Percentiles rank a stretch among this genome's conserved stretches.
Conservation (phyloP, 1,140 invertebrate genomes). For the Phymorhynchus buccinoides region DNA sequence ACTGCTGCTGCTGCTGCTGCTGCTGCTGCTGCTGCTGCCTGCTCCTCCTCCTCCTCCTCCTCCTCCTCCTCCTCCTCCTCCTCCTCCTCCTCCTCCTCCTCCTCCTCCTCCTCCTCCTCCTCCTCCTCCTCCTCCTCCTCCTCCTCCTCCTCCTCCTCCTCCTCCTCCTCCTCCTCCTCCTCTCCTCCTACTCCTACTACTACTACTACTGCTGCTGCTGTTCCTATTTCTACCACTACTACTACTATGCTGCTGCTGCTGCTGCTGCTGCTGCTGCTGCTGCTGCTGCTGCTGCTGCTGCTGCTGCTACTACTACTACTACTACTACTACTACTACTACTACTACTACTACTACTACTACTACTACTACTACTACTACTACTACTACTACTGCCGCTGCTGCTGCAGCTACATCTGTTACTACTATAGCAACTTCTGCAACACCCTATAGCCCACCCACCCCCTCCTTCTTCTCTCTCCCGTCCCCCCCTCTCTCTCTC, state of each 20-base stretch:
- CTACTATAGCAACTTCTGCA: too few species aligned
- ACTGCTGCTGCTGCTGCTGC: neutral
- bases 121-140: neutral
- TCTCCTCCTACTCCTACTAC: too few species aligned
- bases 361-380: too few species aligned
- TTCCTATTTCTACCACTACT: too few species aligned
- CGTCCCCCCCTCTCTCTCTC: neutral
- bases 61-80: neutral
- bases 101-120: neutral
- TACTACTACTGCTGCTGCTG: too few species aligned
- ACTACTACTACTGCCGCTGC: too few species aligned
- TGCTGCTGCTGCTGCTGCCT: too few species aligned
- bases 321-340: constrained; percentile 28
- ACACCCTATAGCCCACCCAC: neutral
- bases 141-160: neutral
- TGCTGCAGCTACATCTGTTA: too few species aligned
- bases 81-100: neutral
- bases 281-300: neutral
- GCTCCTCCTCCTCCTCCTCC: neutral
- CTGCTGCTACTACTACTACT: constrained; percentile 20
- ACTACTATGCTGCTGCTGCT: neutral
- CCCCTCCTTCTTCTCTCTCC: too few species aligned
- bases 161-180: neutral
- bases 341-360: constrained; percentile 1
- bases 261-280: constrained; percentile 2